Conservation (phyloP, 1,140 invertebrate species). For the Chelonus insularis region DNA sequence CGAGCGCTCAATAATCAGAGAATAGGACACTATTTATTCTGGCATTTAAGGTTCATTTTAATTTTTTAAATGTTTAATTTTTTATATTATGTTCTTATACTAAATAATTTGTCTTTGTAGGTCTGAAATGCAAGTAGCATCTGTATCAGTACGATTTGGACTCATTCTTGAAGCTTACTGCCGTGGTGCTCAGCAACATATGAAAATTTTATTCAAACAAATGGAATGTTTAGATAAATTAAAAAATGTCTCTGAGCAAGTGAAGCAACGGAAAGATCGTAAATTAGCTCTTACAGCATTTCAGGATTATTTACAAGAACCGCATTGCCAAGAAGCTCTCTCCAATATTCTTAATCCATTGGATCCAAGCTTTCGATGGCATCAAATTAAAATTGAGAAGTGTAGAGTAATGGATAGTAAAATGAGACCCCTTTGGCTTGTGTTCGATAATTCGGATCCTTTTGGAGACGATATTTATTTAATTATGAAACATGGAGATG, state of each 20-base stretch:
- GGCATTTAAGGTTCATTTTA: slow-evolving; percentile 76
- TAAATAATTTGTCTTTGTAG: no score
- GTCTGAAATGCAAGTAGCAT: slow-evolving; percentile 85
- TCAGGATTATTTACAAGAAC: slow-evolving; percentile 70
- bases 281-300: slow-evolving; percentile 65
- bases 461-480: slow-evolving; percentile 78
- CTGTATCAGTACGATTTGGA: slow-evolving; percentile 84
- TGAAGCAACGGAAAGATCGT: slow-evolving; percentile 68
- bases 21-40: slow-evolving; percentile 96
- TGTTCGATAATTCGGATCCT: slow-evolving; percentile 89
- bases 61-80: no score
- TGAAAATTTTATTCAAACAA: slow-evolving; percentile 80
- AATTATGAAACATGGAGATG: slow-evolving; percentile 98
- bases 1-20: slow-evolving; percentile 88
- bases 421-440: slow-evolving; percentile 91
- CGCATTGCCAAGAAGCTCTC: slow-evolving; percentile 69
- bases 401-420: slow-evolving; percentile 97
- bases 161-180: slow-evolving; percentile 95
- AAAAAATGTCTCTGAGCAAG: slow-evolving; percentile 65
- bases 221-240: slow-evolving; percentile 90
- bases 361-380: slow-evolving; percentile 78
- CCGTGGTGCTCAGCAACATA: slow-evolving; percentile 86
- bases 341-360: slow-evolving; percentile 75
- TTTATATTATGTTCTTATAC: no score
- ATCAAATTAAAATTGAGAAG: slow-evolving; percentile 73